phyloP scores from a whole-genome alignment of 2,888 invertebrate genomes.

The Aethes cnicana region DNA sequence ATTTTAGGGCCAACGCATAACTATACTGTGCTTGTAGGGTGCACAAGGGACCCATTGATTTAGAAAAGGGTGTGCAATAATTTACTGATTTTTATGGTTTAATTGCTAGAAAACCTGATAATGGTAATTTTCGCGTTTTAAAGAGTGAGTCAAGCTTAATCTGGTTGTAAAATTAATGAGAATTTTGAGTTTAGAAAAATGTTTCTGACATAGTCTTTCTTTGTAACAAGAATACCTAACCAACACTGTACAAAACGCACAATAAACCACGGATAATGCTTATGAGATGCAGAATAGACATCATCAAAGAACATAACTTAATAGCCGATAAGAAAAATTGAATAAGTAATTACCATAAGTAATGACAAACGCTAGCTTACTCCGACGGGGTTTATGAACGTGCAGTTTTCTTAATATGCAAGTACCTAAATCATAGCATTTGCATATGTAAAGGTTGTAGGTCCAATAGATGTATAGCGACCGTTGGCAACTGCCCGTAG shows the following conservation, averaged over 20 bases:
- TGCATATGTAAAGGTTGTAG: slow-evolving; percentile 17
- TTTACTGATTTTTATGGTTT: neutral
- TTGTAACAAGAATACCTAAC: too few relatives aligned
- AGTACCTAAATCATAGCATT: slow-evolving; percentile 22
- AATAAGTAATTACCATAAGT: slow-evolving; percentile 22
- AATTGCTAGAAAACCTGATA: too few relatives aligned
- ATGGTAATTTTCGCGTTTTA: too few relatives aligned
- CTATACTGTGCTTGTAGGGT: slow-evolving; percentile 64
- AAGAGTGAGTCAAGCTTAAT: neutral
- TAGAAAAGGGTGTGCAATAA: slow-evolving; percentile 18
- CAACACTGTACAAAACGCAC: too few relatives aligned
- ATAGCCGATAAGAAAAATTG: slow-evolving; percentile 7
- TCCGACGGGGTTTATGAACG: slow-evolving; percentile 17
- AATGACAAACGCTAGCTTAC: slow-evolving; percentile 14
- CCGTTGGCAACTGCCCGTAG: slow-evolving; percentile 37
- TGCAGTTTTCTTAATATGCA: slow-evolving; percentile 23
- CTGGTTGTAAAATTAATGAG: neutral
- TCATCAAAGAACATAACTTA: too few relatives aligned
- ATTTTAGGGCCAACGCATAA: slow-evolving; percentile 67
- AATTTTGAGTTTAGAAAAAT: too few relatives aligned
- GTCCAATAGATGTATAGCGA: slow-evolving; percentile 18
- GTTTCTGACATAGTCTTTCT: too few relatives aligned
- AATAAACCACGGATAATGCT: neutral
- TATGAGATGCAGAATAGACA: too few relatives aligned
- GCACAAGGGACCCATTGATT: slow-evolving; percentile 39